phyloP scores from a whole-genome alignment of 1,140 invertebrate species.

The Solen grandis region DNA sequence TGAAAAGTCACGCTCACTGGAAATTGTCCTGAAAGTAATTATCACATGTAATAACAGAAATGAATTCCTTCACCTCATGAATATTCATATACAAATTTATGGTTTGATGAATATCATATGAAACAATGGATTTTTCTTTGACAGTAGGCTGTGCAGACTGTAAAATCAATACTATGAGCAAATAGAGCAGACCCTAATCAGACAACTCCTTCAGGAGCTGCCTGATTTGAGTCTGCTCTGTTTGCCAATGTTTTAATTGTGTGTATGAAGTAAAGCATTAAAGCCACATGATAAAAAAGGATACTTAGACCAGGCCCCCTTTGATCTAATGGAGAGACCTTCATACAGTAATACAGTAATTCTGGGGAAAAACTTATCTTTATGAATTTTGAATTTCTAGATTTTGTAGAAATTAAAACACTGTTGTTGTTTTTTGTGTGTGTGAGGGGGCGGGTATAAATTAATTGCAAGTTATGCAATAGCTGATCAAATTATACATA shows the following conservation, averaged over 20 bases:
- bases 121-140: not conserved
- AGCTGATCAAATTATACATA: not conserved
- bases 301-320: no score
- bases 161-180: not conserved
- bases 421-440: not conserved
- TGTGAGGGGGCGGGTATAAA: not conserved
- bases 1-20: slow-evolving; percentile 25
- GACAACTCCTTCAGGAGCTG: not conserved
- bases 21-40: slow-evolving; percentile 24
- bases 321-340: no score
- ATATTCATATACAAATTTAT: no score
- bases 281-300: no score
- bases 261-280: no score
- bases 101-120: no score
- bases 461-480: not conserved
- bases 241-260: no score
- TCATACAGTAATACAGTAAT: no score
- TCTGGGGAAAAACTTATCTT: no score
- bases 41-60: not conserved
- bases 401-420: not conserved
- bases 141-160: not conserved
- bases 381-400: not conserved
- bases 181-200: not conserved
- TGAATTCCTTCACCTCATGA: not conserved
- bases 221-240: no score